Conservation (phyloP, 1,140 invertebrate genomes). For the Bombus polaris region DNA sequence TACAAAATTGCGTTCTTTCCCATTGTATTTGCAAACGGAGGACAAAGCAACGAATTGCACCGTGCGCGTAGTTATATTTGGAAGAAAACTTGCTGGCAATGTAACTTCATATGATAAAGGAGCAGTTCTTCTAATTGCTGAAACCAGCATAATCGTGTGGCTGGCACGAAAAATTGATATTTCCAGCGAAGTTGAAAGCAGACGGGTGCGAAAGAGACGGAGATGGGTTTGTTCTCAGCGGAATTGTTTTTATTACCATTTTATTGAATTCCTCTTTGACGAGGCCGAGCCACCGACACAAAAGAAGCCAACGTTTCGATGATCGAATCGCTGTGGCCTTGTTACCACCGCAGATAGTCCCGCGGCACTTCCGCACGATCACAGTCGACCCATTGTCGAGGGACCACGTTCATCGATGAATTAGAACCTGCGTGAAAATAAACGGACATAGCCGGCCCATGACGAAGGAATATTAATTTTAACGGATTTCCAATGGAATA, state of each 20-base stretch:
- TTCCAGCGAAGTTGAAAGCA: no score
- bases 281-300: neutral
- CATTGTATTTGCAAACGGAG: no score
- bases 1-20: no score
- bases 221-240: neutral
- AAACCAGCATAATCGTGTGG: neutral
- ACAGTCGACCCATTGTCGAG: neutral
- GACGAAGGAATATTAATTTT: no score
- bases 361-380: neutral
- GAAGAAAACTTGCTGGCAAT: no score
- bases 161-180: neutral
- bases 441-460: no score
- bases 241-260: conserved; percentile 52
- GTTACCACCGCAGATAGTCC: neutral
- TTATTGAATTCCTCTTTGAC: conserved; percentile 39
- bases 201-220: neutral
- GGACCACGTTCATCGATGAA: neutral
- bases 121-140: no score
- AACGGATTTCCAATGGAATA: no score
- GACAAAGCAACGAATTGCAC: no score
- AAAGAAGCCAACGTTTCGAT: conserved; percentile 28
- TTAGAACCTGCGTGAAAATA: neutral
- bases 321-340: conserved; percentile 16
- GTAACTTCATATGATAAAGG: no score
- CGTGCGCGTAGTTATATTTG: no score